These are phyloP conservation scores for Saccostrea cuccullata DNA, from an alignment of 1,140 invertebrate species.

Conservation along the genomic window DNA sequence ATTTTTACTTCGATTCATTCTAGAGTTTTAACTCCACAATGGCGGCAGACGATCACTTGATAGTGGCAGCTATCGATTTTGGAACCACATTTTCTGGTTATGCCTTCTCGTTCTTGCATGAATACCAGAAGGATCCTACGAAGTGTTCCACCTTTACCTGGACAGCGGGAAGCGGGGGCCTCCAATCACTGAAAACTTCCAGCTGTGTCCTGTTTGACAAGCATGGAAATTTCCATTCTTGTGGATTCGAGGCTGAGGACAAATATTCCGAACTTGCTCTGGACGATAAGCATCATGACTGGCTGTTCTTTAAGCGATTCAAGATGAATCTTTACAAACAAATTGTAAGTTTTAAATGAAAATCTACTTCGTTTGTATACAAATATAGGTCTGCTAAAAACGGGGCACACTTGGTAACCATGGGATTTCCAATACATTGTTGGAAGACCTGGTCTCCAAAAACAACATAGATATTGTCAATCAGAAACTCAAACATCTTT, in stretches of 20 bases:
- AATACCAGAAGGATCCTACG: conserved; percentile 41
- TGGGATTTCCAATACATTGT: no score
- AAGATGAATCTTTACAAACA: conserved; percentile 55
- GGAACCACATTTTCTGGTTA: conserved; percentile 48
- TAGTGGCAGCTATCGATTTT: conserved; percentile 45
- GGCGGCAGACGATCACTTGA: background rate
- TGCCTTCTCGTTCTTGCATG: conserved; percentile 41
- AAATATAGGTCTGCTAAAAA: no score
- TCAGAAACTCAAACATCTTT: no score
- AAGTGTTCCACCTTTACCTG: background rate
- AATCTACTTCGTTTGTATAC: no score
- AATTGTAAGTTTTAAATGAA: conserved; percentile 14
- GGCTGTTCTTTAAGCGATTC: conserved; percentile 52
- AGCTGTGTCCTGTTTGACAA: conserved; percentile 43
- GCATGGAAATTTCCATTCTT: conserved; percentile 27
- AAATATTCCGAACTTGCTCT: conserved; percentile 44
- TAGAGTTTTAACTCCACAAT: background rate
- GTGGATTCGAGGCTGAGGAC: conserved; percentile 53
- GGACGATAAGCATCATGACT: conserved; percentile 31
- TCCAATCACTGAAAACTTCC: conserved; percentile 38
- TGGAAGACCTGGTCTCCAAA: no score
- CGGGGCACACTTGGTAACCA: no score
- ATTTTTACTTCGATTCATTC: background rate
- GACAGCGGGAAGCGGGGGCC: background rate
- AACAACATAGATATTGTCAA: no score